Base-by-base conservation (phyloP, 2,113 vertebrate genomes). In the Calyptomena viridis region DNA sequence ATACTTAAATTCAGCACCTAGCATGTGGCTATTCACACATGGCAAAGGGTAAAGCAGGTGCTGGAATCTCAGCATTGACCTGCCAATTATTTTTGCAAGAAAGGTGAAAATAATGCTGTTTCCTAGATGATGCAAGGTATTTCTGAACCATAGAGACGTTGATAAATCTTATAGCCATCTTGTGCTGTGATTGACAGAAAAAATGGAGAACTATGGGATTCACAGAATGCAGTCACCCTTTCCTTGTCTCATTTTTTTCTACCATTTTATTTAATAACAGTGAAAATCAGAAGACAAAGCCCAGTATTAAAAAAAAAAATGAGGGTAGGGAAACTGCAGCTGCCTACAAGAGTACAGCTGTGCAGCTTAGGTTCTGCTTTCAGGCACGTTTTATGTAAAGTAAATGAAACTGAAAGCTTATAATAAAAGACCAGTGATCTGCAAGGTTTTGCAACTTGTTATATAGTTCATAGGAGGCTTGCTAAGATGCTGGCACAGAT, bases 321-420 rank as follows among this genome's bases (percentile, higher is more conserved):
- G 3, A 17, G 40, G 9, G 23, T 63, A 35, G 25, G 50, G 74
- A 95, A 69, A 88, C 11, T 84, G 93, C 69, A 84, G 76, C 40
- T 85, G 80, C 55, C 44, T 72, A 53, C 86, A 53, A 77, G 84
- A 94, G 77, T 87, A 40, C 81, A 95, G 82, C 74, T 97, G 83
- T 87, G 49, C 33, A 81, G 50, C 90, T 60, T 9, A 62, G 69
- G n/a, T 79, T 96, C 66, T 72, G 73, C 72, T 94, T 90, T 75
- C 69, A 93, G 92, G 52, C 56, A 60, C 60, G 64, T 84, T 93
- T 96, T 94, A 81, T 68, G 67, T 56, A 85, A 93, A 97, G 74
- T 94, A 94, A 97, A 79, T 90, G 95, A 97, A 96, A 96, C 52
- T 78, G 76, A 96, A 97, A 96, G 86, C 78, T 27, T 80, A 8